Base-by-base conservation (phyloP, 92 coral and sea anemone species). In the Epizoanthus ramosus region DNA sequence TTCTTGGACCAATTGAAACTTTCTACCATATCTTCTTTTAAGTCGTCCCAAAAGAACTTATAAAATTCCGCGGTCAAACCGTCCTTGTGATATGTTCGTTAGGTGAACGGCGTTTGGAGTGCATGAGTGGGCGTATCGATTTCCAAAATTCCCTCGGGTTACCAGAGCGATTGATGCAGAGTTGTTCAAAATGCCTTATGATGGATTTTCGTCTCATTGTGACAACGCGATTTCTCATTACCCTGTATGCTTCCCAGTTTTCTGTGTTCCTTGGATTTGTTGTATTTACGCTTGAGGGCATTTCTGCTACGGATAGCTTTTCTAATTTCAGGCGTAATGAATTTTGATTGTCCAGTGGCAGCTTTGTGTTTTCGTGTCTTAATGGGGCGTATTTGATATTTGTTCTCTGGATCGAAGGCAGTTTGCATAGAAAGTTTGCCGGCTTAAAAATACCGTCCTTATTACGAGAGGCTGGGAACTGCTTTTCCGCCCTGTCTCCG, bases 211-310 rank as follows among this genome's bases (percentile, higher is more conserved):
- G 25, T 71, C 76, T 41, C 76, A 47, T 71, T 23, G 68, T 39
- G n/a, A 70, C 86, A 33, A 58, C 81, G 25, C 75, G 58, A 39
- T 84, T 61, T 69, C 87, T 73, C 35, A 57, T 59, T 35, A 4
- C 22, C 35, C 82, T 47, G 9, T 65, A 63, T 21, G 72, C 73
- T 64, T 84, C 83, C 77, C 83, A 74, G 75, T 84, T 73, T 8
- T 47, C 68, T 7, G 76, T n/a, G 39, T 72, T 35, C 59, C 87
- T 84, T 52, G 82, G 82, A 61, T n/a, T 84, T 84, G 75, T 84
- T 61, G 61, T 63, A 84, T 53, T 84, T 75, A 3, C 83, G 81
- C 58, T 84, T 84, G 53, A 63, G 25, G 21, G 75, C 83, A 50
- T 84, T 84, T 63, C 83, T 75, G 31, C 57, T 35, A 19, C 83